These are phyloP conservation scores for Chinchilla lanigera DNA, from an alignment of 2,113 vertebrate species.

Conservation along the genomic window DNA sequence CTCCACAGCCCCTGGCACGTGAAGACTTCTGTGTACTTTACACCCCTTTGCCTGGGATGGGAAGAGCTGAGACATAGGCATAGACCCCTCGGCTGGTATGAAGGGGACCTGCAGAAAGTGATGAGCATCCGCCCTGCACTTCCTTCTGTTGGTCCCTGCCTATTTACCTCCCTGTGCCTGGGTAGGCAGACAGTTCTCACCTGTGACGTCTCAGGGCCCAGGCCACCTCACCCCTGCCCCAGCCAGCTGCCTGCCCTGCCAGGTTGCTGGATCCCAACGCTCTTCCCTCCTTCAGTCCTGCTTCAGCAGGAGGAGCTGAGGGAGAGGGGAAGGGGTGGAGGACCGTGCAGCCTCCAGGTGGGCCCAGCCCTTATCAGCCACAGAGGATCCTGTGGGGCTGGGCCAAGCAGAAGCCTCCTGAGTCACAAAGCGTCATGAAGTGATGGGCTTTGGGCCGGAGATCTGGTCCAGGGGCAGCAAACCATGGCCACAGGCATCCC, in stretches of 20 bases:
- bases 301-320: no score
- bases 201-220: background rate
- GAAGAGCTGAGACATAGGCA: background rate
- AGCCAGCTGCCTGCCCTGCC: background rate
- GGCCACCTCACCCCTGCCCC: background rate
- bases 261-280: background rate
- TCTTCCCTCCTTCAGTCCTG: background rate
- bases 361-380: background rate
- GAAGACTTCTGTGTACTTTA: background rate
- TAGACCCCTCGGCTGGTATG: background rate
- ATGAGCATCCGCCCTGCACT: background rate
- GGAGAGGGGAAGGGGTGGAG: background rate
- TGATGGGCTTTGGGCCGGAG: background rate
- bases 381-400: background rate
- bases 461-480: background rate
- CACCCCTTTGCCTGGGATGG: background rate
- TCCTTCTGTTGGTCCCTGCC: fast-evolving
- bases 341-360: background rate
- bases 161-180: background rate
- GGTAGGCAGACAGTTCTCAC: background rate
- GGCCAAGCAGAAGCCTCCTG: background rate
- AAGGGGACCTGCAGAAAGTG: background rate
- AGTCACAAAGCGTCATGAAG: background rate
- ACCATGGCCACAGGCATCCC: fast-evolving
- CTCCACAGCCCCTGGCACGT: background rate